These are phyloP conservation scores for Bombus confusus DNA, from an alignment of 1,140 invertebrate genomes.

Conservation along the genomic window DNA sequence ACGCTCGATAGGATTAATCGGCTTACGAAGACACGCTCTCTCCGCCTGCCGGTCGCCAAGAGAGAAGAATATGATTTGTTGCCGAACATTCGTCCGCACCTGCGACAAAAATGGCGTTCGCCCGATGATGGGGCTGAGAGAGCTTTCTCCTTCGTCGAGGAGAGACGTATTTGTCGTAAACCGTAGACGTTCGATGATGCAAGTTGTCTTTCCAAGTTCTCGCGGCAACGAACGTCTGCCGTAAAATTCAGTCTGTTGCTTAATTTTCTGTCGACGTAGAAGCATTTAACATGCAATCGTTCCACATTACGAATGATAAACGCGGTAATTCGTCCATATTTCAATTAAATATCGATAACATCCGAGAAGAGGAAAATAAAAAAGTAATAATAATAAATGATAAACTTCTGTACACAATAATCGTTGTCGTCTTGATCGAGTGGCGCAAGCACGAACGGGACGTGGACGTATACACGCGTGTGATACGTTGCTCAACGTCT, in stretches of 20 bases:
- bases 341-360: no score
- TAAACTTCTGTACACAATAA: neutral
- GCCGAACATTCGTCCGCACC: constrained; percentile 63
- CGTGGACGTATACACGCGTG: neutral
- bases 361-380: neutral
- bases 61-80: constrained; percentile 61
- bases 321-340: no score
- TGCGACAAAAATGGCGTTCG: constrained; percentile 54
- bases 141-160: neutral
- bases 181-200: no score
- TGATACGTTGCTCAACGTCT: constrained; percentile 5
- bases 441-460: neutral
- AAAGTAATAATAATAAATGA: neutral
- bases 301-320: no score
- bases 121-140: neutral
- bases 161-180: neutral
- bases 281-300: no score
- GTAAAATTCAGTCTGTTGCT: no score
- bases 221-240: no score
- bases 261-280: no score
- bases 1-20: constrained; percentile 69
- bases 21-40: constrained; percentile 60
- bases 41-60: neutral
- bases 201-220: neutral
- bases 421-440: neutral